Evolutionary conservation across 2,888 invertebrate genomes (phyloP).

Genomic region (Dicyrtoma fusca): DNA sequence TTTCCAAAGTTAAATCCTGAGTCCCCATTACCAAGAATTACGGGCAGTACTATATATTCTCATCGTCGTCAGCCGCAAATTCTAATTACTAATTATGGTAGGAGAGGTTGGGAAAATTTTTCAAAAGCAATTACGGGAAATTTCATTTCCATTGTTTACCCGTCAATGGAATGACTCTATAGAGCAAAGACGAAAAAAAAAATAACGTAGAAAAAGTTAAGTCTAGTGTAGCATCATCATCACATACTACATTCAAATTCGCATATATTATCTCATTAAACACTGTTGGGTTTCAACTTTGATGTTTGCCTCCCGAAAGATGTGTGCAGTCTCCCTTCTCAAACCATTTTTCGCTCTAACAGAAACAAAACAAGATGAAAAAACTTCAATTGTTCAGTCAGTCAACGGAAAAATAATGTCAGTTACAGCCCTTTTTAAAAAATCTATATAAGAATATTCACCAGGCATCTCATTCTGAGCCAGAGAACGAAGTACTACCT

Average conservation of each 20-base stretch:
- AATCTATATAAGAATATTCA: not conserved
- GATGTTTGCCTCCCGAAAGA: constrained; percentile 34
- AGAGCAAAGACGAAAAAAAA: not conserved
- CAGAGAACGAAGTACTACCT: too few species aligned
- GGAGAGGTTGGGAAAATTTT: not conserved
- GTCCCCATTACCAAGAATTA: too few species aligned
- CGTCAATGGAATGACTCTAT: constrained; percentile 12
- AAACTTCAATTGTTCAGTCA: constrained; percentile 32
- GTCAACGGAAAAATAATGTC: constrained; percentile 21
- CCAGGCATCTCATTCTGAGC: too few species aligned
- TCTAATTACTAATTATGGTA: not conserved
- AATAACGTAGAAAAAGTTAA: constrained; percentile 10
- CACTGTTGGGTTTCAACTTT: constrained; percentile 37
- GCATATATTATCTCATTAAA: constrained; percentile 36
- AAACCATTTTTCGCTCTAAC: not conserved
- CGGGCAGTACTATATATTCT: too few species aligned
- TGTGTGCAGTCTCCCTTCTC: constrained; percentile 1
- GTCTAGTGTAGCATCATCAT: not conserved
- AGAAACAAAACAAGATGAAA: constrained; percentile 4
- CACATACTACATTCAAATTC: constrained; percentile 33
- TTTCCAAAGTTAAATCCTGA: too few species aligned
- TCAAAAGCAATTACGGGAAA: constrained; percentile 18
- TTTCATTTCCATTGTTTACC: constrained; percentile 31
- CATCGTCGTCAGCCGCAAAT: too few species aligned
- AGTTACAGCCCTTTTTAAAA: constrained; percentile 6